Evolutionary conservation across 2,113 vertebrate species (phyloP), one percentile per base, ranked within the genome.

Genomic region (Rhombomys opimus): DNA sequence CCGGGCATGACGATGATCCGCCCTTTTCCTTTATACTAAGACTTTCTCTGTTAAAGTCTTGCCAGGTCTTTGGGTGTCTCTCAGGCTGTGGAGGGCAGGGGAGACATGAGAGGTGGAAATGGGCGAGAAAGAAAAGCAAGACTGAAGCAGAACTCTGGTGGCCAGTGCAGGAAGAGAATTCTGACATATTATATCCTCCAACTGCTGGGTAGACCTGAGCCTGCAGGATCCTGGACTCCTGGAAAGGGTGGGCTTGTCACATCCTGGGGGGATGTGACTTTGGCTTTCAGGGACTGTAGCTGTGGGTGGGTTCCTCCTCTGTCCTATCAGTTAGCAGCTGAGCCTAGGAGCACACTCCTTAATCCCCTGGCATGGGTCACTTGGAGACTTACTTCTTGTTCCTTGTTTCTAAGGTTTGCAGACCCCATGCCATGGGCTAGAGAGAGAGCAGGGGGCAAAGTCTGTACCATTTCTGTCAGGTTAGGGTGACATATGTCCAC

Each of bases 1-100:
- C 54, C 10, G 70, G 70, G 20, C 20, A 38, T 73, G 17, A 38
- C 18, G 17, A 35, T 23, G 72, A n/a, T 4, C n/a, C 72, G 9
- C n/a, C n/a, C 46, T 59, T 68, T 90, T 89, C 23, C 41, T 94
- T 54, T 85, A 68, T 81, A 89, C 68, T 89, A 81, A 95, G 76
- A 80, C 27, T 35, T 65, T 80, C 12, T 77, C 41, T 30, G 13
- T 18, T 30, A 82, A 86, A 50, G 25, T n/a, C 59, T 90, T 38
- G 23, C 4, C 1, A 11, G 23, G 27, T 78, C 35, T 93, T 50
- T 72, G 68, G 7, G 54, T 54, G 25, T 63, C 63, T 65, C 2
- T 27, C 15, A 5, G 61, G 38, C 38, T 54, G 9, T 4, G 3
- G 38, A 63, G 63, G 1, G 32, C 12, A 35, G 35, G 50, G 50